Conservation (phyloP, 2,113 vertebrate species). For the Alexandromys fortis region DNA sequence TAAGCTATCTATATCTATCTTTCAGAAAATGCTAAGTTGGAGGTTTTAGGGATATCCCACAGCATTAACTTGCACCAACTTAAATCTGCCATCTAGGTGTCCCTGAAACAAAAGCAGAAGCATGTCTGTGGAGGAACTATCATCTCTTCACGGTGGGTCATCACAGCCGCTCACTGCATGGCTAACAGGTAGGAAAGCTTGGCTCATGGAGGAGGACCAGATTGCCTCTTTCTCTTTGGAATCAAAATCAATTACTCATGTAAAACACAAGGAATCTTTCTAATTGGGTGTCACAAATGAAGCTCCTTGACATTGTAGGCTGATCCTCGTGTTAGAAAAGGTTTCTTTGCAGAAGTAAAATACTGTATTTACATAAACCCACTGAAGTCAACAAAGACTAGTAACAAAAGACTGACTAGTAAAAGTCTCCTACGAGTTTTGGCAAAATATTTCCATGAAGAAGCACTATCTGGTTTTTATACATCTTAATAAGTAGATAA, state of each 20-base stretch:
- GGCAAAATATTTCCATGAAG: not conserved
- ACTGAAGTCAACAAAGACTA: constrained; percentile 19
- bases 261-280: not conserved
- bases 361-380: not conserved
- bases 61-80: not conserved
- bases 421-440: constrained; percentile 5
- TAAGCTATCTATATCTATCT: not conserved
- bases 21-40: not conserved
- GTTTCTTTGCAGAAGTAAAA: not conserved
- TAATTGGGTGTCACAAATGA: not conserved
- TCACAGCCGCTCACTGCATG: constrained; percentile 93
- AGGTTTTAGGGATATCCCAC: not conserved
- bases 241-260: not conserved
- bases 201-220: not conserved
- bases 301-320: not conserved
- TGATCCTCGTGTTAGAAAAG: not conserved
- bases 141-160: constrained; percentile 89
- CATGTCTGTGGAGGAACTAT: constrained; percentile 93
- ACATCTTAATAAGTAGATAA: not conserved
- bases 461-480: not conserved
- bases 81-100: constrained; percentile 85
- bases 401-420: not conserved
- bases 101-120: constrained; percentile 86
- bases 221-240: not conserved
- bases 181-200: constrained; percentile 80